Evolutionary conservation across 2,113 vertebrate species (phyloP).

Genomic region (Steatornis caripensis): DNA sequence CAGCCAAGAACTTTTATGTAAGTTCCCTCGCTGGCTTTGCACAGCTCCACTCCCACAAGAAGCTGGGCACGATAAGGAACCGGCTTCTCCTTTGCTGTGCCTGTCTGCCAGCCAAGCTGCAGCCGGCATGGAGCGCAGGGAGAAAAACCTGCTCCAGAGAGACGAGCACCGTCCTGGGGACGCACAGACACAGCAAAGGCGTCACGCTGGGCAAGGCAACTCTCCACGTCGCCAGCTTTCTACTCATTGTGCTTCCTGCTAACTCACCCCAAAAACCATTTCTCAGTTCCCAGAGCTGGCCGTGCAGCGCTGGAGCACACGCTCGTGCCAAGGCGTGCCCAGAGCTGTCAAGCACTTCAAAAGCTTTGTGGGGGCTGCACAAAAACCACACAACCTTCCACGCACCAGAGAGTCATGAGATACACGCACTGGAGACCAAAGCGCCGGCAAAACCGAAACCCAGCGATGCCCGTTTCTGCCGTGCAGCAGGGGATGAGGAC

Average conservation of each 20-base stretch:
- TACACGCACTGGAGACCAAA: neutral
- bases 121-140: neutral
- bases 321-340: rapidly evolving
- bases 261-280: neutral
- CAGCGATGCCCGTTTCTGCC: neutral
- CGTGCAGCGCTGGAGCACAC: rapidly evolving
- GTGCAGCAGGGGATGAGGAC: neutral
- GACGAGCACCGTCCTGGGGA: neutral
- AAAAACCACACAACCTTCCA: neutral
- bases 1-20: conserved; percentile 58
- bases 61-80: neutral
- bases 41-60: neutral
- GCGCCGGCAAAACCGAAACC: neutral
- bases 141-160: neutral
- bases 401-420: rapidly evolving
- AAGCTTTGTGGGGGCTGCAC: neutral
- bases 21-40: neutral
- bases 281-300: neutral
- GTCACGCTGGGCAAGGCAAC: too few species aligned
- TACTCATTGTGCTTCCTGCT: neutral
- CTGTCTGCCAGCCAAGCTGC: neutral
- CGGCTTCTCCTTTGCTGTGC: neutral
- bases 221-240: neutral
- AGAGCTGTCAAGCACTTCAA: neutral
- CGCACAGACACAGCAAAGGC: neutral